A percentile compares a stretch with the other conserved stretches of the same genome.
These are phyloP conservation scores for Alcis repandata DNA, from an alignment of 2,888 invertebrate genomes.

Conservation along the genomic window DNA sequence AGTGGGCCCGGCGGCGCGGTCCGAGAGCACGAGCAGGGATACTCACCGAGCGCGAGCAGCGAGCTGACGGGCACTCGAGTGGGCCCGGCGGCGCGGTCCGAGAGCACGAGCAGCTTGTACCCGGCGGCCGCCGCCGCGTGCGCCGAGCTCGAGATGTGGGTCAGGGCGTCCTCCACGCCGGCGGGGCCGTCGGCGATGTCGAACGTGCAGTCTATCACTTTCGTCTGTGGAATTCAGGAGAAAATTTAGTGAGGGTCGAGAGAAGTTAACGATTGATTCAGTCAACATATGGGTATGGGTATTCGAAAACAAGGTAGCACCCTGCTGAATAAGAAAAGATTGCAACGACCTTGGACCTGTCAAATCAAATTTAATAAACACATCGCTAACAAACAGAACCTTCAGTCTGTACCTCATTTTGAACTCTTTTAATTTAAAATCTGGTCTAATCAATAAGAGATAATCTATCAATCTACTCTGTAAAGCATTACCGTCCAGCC, in stretches of 20 bases:
- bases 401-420: too few species aligned
- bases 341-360: too few species aligned
- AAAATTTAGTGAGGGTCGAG: too few species aligned
- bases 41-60: slow-evolving; percentile 65
- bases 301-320: too few species aligned
- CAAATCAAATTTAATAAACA: too few species aligned
- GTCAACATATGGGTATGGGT: too few species aligned
- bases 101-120: slow-evolving; percentile 94
- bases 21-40: slow-evolving; percentile 94
- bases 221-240: slow-evolving; percentile 77
- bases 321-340: too few species aligned
- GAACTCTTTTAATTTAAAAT: too few species aligned
- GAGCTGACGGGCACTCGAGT: slow-evolving; percentile 63
- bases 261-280: not conserved
- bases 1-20: slow-evolving; percentile 88
- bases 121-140: slow-evolving; percentile 91
- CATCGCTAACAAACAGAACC: too few species aligned
- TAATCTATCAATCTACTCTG: too few species aligned
- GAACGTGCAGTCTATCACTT: slow-evolving; percentile 96
- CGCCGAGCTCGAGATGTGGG: slow-evolving; percentile 93
- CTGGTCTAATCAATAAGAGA: too few species aligned
- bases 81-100: slow-evolving; percentile 90
- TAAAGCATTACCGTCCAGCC: slow-evolving; percentile 92
- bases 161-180: slow-evolving; percentile 93
- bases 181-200: slow-evolving; percentile 90